Base-by-base conservation (phyloP, 1,140 invertebrate species). In the Sipha flava region DNA sequence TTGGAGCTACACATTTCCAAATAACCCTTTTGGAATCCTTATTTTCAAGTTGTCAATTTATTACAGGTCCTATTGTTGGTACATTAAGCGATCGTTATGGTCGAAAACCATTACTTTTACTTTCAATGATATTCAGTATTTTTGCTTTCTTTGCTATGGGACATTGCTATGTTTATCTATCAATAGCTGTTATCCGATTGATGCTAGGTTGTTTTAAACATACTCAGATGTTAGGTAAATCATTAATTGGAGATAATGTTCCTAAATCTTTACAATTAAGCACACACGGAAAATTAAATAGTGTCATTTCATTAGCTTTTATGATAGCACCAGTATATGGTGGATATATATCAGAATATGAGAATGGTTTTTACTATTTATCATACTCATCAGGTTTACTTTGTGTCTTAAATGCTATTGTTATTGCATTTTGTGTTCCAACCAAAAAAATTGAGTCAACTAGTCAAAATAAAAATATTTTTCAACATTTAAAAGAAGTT, bases 261-360 rank as follows among this genome's bases (percentile, higher is more conserved):
- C 34, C 87, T 90, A 16, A 90, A 91, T 83, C 86, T 14, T 84
- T 89, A 59, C 90, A 83, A 91, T 91, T 52, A 88, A 96, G 83
- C 93, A 93, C 31, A 92, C 91, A 95, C 93, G 96, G 97, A n/a
- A 86, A 98, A 40, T 92, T 99, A 79, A 97, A 97, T 21, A 91
- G 98, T 83, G 95, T 97, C 5, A 98, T 98, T 87, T 98, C 96
- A 1, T 86, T 99, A 79, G 96, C 96, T 14, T 99, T 99, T 86
- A 94, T 98, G 82, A 86, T 98, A 81, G 97, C 97, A 0, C 97
- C 97, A 26, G 87, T 95, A 83, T 94, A 98, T 83, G 97, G 97
- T 23, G 97, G 96, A 14, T 87, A 91, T 83, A 97, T 98, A 87
- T 91, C 95, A 3, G 88, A 89, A 82, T 90, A 88, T 85, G 90